Percentiles rank a stretch among this genome's conserved stretches.
phyloP scores from a whole-genome alignment of 2,113 vertebrate species.

The Mola mola region DNA sequence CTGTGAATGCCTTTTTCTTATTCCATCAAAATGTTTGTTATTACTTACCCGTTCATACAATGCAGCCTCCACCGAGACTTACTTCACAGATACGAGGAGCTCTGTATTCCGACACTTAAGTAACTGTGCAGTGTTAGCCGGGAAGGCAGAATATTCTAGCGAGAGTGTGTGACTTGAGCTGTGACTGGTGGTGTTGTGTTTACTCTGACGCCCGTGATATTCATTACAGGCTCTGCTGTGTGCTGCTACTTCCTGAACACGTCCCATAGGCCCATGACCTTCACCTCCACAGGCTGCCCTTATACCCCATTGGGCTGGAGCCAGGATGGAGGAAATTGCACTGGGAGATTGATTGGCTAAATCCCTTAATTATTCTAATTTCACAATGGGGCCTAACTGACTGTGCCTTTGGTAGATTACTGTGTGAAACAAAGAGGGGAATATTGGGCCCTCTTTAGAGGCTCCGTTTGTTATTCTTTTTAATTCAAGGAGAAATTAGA shows the following conservation, averaged over 20 bases:
- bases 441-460: constrained; percentile 21
- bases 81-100: constrained; percentile 26
- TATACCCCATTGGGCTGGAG: constrained; percentile 68
- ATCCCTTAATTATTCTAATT: constrained; percentile 77
- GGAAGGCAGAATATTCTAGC: constrained; percentile 48
- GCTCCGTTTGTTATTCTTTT: constrained; percentile 33
- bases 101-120: constrained; percentile 10
- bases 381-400: constrained; percentile 56
- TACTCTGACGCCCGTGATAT: constrained; percentile 75
- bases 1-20: neutral
- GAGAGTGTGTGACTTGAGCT: constrained; percentile 59
- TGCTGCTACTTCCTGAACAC: constrained; percentile 75
- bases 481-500: constrained; percentile 34
- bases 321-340: constrained; percentile 75
- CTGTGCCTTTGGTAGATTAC: constrained; percentile 41
- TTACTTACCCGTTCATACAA: constrained; percentile 19
- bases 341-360: constrained; percentile 75
- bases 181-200: constrained; percentile 68
- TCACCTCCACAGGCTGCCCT: constrained; percentile 65
- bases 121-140: constrained; percentile 48
- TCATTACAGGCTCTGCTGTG: constrained; percentile 74
- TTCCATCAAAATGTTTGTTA: constrained; percentile 7
- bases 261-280: constrained; percentile 74
- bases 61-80: constrained; percentile 7
- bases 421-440: constrained; percentile 46